Conservation (phyloP, 2,888 invertebrate genomes). For the Acleris literana region DNA sequence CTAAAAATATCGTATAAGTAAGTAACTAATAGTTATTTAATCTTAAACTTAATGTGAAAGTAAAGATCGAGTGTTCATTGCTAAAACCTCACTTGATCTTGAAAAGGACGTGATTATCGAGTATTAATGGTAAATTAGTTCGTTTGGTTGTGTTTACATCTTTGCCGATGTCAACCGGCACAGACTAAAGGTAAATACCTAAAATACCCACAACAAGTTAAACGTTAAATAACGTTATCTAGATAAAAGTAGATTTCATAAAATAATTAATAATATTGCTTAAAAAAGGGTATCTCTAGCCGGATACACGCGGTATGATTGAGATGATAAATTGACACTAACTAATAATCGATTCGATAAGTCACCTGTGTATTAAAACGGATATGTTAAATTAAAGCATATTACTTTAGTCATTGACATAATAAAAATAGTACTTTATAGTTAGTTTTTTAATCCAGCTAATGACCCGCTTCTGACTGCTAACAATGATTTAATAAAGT, state of each 20-base stretch:
- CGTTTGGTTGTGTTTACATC: too few relatives aligned
- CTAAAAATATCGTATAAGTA: too few relatives aligned
- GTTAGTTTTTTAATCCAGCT: conserved; percentile 5
- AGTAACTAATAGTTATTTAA: too few relatives aligned
- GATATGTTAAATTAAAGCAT: conserved; percentile 33
- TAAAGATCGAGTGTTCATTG: too few relatives aligned
- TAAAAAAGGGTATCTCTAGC: conserved; percentile 25
- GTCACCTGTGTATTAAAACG: conserved; percentile 16
- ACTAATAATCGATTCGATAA: conserved; percentile 23
- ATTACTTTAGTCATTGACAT: conserved; percentile 18
- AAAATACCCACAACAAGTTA: conserved; percentile 13
- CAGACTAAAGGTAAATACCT: conserved; percentile 28
- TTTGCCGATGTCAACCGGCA: too few relatives aligned
- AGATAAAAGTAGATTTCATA: conserved; percentile 22
- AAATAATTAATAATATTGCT: conserved; percentile 21
- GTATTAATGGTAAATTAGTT: too few relatives aligned
- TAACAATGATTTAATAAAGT: conserved; percentile 11
- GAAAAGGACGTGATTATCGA: too few relatives aligned
- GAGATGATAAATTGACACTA: background rate
- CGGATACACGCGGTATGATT: conserved; percentile 2
- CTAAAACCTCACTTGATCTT: too few relatives aligned
- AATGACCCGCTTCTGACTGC: conserved; percentile 7
- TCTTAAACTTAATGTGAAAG: too few relatives aligned
- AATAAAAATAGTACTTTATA: conserved; percentile 2
- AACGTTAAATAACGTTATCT: conserved; percentile 23